phyloP scores from a whole-genome alignment of 1,140 invertebrate genomes.

The Nasonia vitripennis region DNA sequence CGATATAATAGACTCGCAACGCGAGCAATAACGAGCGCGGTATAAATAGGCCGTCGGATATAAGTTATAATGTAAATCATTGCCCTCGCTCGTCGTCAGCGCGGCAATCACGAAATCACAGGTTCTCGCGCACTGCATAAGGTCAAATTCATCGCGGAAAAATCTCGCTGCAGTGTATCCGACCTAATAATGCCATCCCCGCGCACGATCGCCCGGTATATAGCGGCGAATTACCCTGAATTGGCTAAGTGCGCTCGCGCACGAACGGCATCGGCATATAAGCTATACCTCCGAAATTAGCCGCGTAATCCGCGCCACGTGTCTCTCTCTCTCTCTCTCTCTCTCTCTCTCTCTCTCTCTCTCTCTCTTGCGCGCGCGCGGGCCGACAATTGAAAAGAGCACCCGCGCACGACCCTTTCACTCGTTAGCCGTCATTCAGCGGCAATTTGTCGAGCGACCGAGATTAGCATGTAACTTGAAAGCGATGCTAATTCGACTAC shows the following conservation, averaged over 20 bases:
- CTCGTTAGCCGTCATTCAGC: constrained; percentile 65
- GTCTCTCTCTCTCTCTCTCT: too few relatives aligned
- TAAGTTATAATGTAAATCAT: too few relatives aligned
- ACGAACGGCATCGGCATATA: not conserved
- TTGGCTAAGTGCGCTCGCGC: constrained; percentile 42
- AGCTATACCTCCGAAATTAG: constrained; percentile 64
- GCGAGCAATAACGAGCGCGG: too few relatives aligned
- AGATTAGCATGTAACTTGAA: constrained; percentile 69
- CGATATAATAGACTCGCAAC: too few relatives aligned
- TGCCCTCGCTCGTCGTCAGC: not conserved
- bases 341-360: too few relatives aligned
- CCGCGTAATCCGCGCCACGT: constrained; percentile 72
- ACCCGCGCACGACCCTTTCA: constrained; percentile 8
- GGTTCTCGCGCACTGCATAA: not conserved
- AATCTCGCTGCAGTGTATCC: constrained; percentile 10
- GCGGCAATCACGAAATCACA: not conserved
- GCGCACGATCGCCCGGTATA: not conserved
- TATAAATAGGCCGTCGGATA: too few relatives aligned
- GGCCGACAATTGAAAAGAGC: constrained; percentile 30
- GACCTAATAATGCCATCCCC: constrained; percentile 30
- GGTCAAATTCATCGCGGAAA: constrained; percentile 25
- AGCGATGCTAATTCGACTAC: constrained; percentile 66
- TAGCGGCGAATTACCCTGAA: constrained; percentile 38
- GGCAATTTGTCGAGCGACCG: constrained; percentile 63
- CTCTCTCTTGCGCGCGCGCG: constrained; percentile 35